phyloP scores from a whole-genome alignment of 2,888 invertebrate species.

The Euclidia mi region DNA sequence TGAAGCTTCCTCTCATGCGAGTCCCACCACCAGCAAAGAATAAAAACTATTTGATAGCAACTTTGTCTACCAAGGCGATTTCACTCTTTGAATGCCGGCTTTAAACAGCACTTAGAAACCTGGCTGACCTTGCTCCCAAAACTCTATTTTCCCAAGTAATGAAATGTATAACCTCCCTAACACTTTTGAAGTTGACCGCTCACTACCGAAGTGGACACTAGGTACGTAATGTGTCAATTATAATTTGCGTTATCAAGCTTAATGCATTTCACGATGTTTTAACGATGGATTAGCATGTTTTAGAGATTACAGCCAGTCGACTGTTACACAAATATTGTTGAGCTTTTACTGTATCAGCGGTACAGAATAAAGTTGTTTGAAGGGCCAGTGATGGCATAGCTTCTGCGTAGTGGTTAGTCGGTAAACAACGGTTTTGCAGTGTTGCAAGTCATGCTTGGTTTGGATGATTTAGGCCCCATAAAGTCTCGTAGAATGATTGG shows the following conservation, averaged over 20 bases:
- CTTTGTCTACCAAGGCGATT: too few relatives aligned
- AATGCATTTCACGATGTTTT: conserved; percentile 60
- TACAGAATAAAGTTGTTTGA: conserved; percentile 13
- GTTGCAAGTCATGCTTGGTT: too few relatives aligned
- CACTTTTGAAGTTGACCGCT: conserved; percentile 64
- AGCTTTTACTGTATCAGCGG: conserved; percentile 32
- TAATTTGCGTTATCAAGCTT: conserved; percentile 56
- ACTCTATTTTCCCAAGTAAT: too few relatives aligned
- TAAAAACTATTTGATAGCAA: too few relatives aligned
- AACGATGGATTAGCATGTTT: conserved; percentile 54
- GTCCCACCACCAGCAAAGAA: too few relatives aligned
- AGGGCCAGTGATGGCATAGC: conserved; percentile 10
- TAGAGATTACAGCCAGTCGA: conserved; percentile 50
- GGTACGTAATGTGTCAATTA: conserved; percentile 66
- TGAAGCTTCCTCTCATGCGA: too few relatives aligned
- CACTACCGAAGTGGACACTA: conserved; percentile 69
- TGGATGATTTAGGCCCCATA: too few relatives aligned
- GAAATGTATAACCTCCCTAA: conserved; percentile 48
- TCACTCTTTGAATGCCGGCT: too few relatives aligned
- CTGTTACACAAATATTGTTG: conserved; percentile 21
- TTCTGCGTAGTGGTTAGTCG: conserved; percentile 7
- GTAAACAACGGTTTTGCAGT: not conserved
- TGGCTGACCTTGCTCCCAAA: too few relatives aligned
- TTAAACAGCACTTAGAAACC: too few relatives aligned
- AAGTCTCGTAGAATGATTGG: too few relatives aligned